Percentiles rank a stretch among this genome's conserved stretches.
Evolutionary conservation across 2,888 invertebrate genomes (phyloP).

Genomic region (Eupeodes luniger): DNA sequence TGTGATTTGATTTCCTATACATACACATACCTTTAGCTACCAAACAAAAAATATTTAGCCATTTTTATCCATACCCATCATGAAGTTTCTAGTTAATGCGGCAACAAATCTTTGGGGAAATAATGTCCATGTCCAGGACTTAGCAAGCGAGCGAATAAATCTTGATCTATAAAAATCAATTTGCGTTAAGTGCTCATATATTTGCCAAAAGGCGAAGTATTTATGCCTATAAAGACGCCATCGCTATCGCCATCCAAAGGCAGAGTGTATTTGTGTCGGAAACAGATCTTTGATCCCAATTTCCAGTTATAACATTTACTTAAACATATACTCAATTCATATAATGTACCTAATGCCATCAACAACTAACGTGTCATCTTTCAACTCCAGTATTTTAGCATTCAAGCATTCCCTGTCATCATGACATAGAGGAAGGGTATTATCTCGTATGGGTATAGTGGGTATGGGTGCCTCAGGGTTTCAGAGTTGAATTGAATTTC

Average conservation of each 20-base stretch:
- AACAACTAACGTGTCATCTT: constrained; percentile 17
- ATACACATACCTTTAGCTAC: neutral
- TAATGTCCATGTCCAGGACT: constrained; percentile 1
- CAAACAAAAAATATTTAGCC: neutral
- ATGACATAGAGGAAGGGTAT: neutral
- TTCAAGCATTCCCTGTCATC: constrained; percentile 52
- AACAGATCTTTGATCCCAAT: constrained; percentile 55
- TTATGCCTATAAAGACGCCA: constrained; percentile 31
- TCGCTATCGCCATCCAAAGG: neutral
- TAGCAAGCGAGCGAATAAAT: constrained; percentile 45
- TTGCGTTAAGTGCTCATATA: constrained; percentile 72
- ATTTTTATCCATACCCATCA: neutral
- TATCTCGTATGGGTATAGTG: too few relatives aligned
- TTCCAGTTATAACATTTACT: neutral
- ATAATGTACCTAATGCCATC: constrained; percentile 14
- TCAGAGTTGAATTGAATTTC: constrained; percentile 44
- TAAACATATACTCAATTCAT: constrained; percentile 2
- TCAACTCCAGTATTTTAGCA: constrained; percentile 17
- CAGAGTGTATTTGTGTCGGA: constrained; percentile 10
- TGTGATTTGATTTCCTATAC: constrained; percentile 61
- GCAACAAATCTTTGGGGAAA: constrained; percentile 23
- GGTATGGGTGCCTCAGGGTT: constrained; percentile 16
- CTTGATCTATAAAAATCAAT: constrained; percentile 71
- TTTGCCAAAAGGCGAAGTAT: constrained; percentile 59
- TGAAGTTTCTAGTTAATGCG: constrained; percentile 43